Evolutionary conservation across 2,888 invertebrate species (phyloP).

Genomic region (Calliphora vomitoria): DNA sequence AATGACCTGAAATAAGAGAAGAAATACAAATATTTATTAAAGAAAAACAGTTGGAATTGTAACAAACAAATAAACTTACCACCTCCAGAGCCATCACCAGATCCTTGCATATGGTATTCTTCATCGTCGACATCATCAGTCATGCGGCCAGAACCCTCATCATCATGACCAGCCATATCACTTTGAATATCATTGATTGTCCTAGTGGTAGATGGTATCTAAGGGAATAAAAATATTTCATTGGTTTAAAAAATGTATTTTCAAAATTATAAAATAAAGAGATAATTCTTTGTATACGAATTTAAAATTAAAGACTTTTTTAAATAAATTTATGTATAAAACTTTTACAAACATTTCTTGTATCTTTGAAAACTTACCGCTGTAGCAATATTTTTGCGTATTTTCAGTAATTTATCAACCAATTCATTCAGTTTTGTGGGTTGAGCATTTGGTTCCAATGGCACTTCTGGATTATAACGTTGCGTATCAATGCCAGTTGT

Average conservation of each 20-base stretch:
- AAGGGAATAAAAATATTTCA: constrained; percentile 1
- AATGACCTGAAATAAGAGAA: constrained; percentile 74
- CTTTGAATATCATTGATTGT: constrained; percentile 83
- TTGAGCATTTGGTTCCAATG: constrained; percentile 80
- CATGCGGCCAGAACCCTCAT: constrained; percentile 82
- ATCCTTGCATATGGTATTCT: constrained; percentile 81
- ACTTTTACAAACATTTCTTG: no score
- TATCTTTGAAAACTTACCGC: constrained; percentile 79
- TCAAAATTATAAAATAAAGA: not conserved
- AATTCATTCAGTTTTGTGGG: constrained; percentile 82
- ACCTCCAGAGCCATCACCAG: constrained; percentile 83
- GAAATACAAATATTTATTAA: not conserved
- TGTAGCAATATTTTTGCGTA: constrained; percentile 83
- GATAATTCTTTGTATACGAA: not conserved
- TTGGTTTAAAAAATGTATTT: not conserved
- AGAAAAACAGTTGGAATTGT: not conserved
- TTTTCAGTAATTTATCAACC: constrained; percentile 83
- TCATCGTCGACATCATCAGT: constrained; percentile 82
- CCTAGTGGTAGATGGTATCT: constrained; percentile 81
- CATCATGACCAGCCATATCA: constrained; percentile 83
- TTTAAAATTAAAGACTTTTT: no score
- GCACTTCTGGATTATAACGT: constrained; percentile 84
- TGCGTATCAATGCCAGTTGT: constrained; percentile 82
- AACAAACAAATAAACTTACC: constrained; percentile 76
- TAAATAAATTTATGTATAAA: no score